These are phyloP conservation scores for Cebus imitator DNA, from an alignment of 2,113 vertebrate species.

Conservation along the genomic window DNA sequence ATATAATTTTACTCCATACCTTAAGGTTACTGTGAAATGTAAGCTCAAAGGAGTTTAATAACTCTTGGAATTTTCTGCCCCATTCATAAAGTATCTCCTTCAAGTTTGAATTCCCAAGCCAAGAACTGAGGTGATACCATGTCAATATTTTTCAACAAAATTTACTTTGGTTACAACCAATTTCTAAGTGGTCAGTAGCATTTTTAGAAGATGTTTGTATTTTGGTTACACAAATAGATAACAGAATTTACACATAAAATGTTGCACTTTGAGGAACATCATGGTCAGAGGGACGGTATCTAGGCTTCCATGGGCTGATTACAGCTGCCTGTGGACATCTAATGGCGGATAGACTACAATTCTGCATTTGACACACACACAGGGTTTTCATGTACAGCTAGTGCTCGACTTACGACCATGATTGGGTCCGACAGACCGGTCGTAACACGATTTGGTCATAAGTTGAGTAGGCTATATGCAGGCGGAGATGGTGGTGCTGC, in stretches of 20 bases:
- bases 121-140: not conserved
- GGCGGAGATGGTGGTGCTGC: no score
- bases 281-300: not conserved
- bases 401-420: no score
- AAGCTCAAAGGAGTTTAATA: not conserved
- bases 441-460: no score
- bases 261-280: not conserved
- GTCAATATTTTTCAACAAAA: conserved; percentile 1
- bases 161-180: not conserved
- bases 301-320: not conserved
- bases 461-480: no score
- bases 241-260: not conserved
- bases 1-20: not conserved
- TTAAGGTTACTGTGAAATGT: not conserved
- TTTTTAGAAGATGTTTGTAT: not conserved
- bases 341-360: not conserved
- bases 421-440: no score
- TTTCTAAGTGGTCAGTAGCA: not conserved
- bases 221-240: not conserved
- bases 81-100: not conserved
- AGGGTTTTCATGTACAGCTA: not conserved
- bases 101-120: not conserved
- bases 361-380: not conserved
- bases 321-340: not conserved
- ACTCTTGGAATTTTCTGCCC: not conserved